phyloP scores from a whole-genome alignment of 2,888 invertebrate species.

The Tigriopus californicus region DNA sequence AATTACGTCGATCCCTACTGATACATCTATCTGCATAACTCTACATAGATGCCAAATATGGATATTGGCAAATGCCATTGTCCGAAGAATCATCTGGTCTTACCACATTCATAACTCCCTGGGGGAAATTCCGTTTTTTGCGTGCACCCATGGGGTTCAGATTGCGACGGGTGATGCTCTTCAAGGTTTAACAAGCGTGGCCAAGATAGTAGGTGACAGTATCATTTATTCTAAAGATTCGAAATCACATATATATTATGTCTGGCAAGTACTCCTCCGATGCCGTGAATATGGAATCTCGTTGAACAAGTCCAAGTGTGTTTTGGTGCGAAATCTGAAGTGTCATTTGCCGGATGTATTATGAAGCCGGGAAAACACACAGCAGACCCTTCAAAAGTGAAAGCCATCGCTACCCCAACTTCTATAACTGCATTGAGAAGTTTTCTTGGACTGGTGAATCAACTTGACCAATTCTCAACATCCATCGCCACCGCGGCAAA shows the following conservation, averaged over 20 bases:
- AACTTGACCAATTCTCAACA: constrained; percentile 11
- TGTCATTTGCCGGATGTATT: neutral
- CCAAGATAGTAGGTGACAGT: too few relatives aligned
- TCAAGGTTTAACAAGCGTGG: too few relatives aligned
- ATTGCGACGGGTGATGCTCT: too few relatives aligned
- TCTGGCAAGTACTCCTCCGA: too few relatives aligned
- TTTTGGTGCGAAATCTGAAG: neutral
- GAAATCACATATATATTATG: too few relatives aligned
- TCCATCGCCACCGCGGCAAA: neutral
- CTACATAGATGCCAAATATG: neutral
- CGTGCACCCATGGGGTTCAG: too few relatives aligned
- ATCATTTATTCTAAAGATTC: too few relatives aligned
- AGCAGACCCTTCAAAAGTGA: neutral
- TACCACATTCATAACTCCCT: too few relatives aligned
- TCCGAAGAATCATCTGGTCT: neutral
- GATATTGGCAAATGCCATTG: constrained; percentile 15
- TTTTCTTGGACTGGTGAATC: constrained; percentile 13
- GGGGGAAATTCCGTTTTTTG: too few relatives aligned
- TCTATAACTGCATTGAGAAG: constrained; percentile 14
- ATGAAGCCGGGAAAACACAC: neutral
- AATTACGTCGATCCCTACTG: neutral
- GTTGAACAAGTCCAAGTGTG: neutral
- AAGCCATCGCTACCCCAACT: neutral
- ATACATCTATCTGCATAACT: constrained; percentile 7
- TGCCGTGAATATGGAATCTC: too few relatives aligned